Evolutionary conservation across 1,140 invertebrate genomes (phyloP).

Genomic region (Dendrolimus punctatus): DNA sequence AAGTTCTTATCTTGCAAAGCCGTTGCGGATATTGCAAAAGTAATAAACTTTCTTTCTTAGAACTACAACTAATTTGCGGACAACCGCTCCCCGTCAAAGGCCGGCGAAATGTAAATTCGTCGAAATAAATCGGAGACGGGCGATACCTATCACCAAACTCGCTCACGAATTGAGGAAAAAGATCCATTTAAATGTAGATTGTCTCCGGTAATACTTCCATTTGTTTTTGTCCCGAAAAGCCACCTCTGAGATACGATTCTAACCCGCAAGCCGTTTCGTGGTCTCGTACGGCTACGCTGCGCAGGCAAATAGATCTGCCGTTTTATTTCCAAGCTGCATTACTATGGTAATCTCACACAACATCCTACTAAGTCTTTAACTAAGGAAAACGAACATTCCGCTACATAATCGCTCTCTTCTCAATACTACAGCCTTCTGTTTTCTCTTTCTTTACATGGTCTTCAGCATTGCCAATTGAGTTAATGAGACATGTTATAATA

Average conservation of each 20-base stretch:
- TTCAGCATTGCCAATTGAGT: too few relatives aligned
- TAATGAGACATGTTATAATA: too few relatives aligned
- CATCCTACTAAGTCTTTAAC: too few relatives aligned
- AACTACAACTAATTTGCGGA: too few relatives aligned
- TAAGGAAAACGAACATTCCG: too few relatives aligned
- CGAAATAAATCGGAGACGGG: conserved; percentile 48
- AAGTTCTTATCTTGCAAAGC: too few relatives aligned
- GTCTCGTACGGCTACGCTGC: conserved; percentile 18
- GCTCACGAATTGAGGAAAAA: conserved; percentile 44
- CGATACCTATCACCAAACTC: conserved; percentile 51
- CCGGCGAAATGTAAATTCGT: conserved; percentile 33
- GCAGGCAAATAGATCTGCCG: conserved; percentile 9
- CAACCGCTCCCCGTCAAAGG: neutral
- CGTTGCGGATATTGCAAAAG: too few relatives aligned
- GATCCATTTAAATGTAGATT: conserved; percentile 58
- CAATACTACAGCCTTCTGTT: too few relatives aligned
- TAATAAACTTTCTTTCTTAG: too few relatives aligned
- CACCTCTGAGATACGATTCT: conserved; percentile 37
- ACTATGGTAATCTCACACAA: neutral
- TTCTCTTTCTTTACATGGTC: too few relatives aligned
- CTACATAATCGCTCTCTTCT: too few relatives aligned
- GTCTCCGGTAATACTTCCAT: conserved; percentile 62
- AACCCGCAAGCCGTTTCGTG: conserved; percentile 32
- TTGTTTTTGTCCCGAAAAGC: conserved; percentile 55
- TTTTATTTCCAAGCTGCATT: conserved; percentile 18